Conservation (phyloP, 2,113 vertebrate genomes). For the Fregetta grallaria region DNA sequence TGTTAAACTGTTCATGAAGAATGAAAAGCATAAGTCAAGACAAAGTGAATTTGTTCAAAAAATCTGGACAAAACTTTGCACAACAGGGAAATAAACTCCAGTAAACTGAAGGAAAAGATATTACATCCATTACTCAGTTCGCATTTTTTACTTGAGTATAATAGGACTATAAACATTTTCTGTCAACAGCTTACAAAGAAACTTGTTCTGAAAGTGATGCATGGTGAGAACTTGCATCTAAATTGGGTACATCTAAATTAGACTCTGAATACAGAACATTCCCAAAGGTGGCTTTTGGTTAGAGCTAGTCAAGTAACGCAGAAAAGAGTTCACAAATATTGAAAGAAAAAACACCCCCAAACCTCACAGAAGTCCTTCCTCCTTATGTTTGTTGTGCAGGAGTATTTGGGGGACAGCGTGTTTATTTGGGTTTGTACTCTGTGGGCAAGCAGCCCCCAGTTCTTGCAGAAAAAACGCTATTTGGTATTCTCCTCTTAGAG, state of each 20-base stretch:
- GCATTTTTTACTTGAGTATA: background rate
- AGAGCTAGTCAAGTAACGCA: background rate
- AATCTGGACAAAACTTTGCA: background rate
- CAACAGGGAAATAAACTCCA: conserved; percentile 21
- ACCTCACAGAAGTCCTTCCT: background rate
- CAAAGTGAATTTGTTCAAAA: background rate
- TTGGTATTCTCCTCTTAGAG: background rate
- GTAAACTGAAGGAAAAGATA: background rate
- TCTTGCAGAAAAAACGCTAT: background rate
- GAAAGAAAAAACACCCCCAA: background rate
- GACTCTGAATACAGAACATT: conserved; percentile 21
- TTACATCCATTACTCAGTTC: conserved; percentile 20
- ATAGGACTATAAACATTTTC: conserved; percentile 51
- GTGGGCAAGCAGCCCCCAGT: background rate
- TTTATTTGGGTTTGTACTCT: background rate
- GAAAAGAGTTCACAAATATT: background rate
- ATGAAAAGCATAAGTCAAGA: background rate
- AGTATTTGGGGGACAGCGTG: background rate
- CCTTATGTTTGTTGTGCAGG: background rate
- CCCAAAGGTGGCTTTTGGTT: conserved; percentile 48
- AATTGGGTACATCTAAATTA: conserved; percentile 38
- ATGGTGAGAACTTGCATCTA: conserved; percentile 52
- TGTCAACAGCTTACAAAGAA: conserved; percentile 56
- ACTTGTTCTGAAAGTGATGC: conserved; percentile 41
- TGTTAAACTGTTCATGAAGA: background rate